Evolutionary conservation across 2,113 vertebrate species (phyloP), one percentile per base, ranked within the genome.

Genomic region (Struthio camelus): DNA sequence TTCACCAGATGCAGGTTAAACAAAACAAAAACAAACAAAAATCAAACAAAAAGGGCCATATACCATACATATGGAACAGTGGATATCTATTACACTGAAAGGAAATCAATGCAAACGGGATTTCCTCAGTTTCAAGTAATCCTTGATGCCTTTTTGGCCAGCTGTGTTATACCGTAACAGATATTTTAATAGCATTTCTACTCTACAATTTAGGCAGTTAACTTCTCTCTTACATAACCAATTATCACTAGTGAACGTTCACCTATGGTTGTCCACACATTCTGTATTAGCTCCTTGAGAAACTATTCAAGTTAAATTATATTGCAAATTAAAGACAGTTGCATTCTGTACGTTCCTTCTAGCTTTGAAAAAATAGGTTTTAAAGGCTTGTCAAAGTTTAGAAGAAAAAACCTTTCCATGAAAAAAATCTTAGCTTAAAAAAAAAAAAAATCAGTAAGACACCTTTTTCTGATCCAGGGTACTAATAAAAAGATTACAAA

Each of bases 381-480:
- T 95, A 97, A 98, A 97, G 96, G 93, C 93, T 93, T 89, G 82
- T 94, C 97, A 92, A 96, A 97, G 90, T 95, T 96, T 85, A 96
- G 89, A 96, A 97, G 97, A 96, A 97, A 96, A 94, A 90, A 94
- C 89, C 76, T 87, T 87, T 89, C 89, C 94, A 75, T 96, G 97
- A 97, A 94, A 97, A 96, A 97, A 96, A 93, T 91, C 94, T 95
- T 77, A 92, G 94, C 94, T 97, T 96, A 97, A 97, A 96, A 92
- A 98, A 96, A 98, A 97, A 97, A 96, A 92, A 98, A 96, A 98
- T 94, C 93, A 91, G 96, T 95, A 95, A 97, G 97, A 97, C 91
- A 96, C 90, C 91, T 96, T 83, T 76, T 66, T 95, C 93, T 90
- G 89, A 94, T 80, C 86, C 87, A 96, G 96, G 93, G 90, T 96